These are phyloP conservation scores for Zaprionus tsacasi DNA, from an alignment of 1,140 invertebrate genomes.

Conservation along the genomic window DNA sequence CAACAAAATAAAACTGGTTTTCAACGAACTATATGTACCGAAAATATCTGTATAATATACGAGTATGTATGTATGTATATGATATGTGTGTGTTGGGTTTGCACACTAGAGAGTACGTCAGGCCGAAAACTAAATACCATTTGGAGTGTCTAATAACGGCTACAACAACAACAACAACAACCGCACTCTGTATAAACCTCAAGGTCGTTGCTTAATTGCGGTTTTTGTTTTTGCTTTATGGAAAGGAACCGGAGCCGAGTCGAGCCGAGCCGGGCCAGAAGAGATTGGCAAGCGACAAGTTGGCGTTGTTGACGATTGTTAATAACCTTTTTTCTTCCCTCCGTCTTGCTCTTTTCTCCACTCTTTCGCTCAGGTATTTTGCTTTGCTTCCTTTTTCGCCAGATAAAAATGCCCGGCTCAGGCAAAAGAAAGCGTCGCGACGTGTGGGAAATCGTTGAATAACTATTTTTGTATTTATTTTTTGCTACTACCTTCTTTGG, in stretches of 20 bases:
- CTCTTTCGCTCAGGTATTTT: conserved; percentile 52
- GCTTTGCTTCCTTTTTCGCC: conserved; percentile 77
- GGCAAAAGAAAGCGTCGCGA: conserved; percentile 51
- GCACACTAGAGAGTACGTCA: conserved; percentile 53
- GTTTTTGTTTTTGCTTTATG: conserved; percentile 55
- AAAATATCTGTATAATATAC: conserved; percentile 24
- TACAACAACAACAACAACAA: no score
- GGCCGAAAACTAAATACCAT: conserved; percentile 67
- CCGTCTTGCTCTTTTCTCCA: conserved; percentile 21
- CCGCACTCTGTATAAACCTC: conserved; percentile 54
- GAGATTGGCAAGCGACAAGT: conserved; percentile 26
- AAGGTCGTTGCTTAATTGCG: conserved; percentile 80
- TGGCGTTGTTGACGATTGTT: conserved; percentile 46
- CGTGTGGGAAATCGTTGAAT: conserved; percentile 30
- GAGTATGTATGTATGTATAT: conserved; percentile 15
- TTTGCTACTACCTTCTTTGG: not conserved
- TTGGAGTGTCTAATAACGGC: conserved; percentile 60
- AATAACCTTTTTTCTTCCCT: conserved; percentile 64
- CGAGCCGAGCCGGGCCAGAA: not conserved
- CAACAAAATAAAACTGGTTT: conserved; percentile 40
- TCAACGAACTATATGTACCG: conserved; percentile 44
- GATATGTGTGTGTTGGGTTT: conserved; percentile 12
- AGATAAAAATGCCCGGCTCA: conserved; percentile 54
- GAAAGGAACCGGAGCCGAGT: not conserved
- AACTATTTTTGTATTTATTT: conserved; percentile 1